A percentile compares a stretch with the other conserved stretches of the same genome.
phyloP scores from a whole-genome alignment of 23 tunicate genomes.

The Clavelina lepadiformis region DNA sequence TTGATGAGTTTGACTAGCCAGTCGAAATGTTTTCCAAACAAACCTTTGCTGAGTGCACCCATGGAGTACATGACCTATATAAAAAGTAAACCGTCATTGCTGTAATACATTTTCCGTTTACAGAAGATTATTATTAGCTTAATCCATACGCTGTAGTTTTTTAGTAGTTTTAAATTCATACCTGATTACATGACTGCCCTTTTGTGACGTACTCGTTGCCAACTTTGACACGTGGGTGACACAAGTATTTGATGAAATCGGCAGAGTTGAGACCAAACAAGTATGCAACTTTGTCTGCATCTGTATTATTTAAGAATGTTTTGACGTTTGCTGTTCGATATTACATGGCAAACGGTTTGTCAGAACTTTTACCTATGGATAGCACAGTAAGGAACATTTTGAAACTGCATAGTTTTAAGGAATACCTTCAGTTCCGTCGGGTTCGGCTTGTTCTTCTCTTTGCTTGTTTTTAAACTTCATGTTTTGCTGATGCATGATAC shows the following conservation, averaged over 20 bases:
- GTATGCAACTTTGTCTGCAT: constrained; percentile 82
- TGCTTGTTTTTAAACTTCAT: constrained; percentile 86
- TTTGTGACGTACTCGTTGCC: constrained; percentile 88
- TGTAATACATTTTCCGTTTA: too few species aligned
- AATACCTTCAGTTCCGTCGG: constrained; percentile 71
- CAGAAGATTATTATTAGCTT: too few species aligned
- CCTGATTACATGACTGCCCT: constrained; percentile 91
- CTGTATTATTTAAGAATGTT: constrained; percentile 26
- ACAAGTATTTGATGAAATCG: constrained; percentile 79
- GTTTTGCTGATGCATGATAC: constrained; percentile 65
- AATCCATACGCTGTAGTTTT: too few species aligned
- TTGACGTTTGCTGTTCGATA: too few species aligned
- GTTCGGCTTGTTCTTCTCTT: constrained; percentile 93
- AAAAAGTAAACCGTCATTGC: too few species aligned
- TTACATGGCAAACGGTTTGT: too few species aligned
- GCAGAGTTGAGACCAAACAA: constrained; percentile 83
- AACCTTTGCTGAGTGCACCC: constrained; percentile 89
- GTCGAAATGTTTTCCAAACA: constrained; percentile 69
- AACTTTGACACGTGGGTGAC: constrained; percentile 86
- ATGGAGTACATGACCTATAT: constrained; percentile 70
- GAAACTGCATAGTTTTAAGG: too few species aligned
- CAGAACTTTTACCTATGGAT: too few species aligned
- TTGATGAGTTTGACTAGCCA: constrained; percentile 79
- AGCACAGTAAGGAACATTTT: too few species aligned
- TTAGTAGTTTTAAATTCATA: too few species aligned